A percentile compares a stretch with the other conserved stretches of the same genome.
phyloP scores from a whole-genome alignment of 2,797 vertebrate species.

The Hapalemur alaotrensis region DNA sequence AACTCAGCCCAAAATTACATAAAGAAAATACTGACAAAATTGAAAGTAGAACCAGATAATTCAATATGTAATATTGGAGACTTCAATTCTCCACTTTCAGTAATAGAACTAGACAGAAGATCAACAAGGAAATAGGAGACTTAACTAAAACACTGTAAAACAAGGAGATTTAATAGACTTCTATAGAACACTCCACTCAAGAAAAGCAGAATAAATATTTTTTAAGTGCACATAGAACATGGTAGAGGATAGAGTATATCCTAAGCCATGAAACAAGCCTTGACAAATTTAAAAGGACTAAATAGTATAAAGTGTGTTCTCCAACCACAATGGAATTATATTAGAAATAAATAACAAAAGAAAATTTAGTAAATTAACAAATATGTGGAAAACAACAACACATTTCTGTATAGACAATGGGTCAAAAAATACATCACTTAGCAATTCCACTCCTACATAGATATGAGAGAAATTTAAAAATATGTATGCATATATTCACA shows the following conservation, averaged over 20 bases:
- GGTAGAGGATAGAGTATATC: neutral
- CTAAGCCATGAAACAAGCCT: neutral
- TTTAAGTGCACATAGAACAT: neutral
- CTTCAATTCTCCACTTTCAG: neutral
- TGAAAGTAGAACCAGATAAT: neutral
- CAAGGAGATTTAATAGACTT: neutral
- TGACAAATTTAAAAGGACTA: neutral
- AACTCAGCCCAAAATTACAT: neutral
- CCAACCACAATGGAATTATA: neutral
- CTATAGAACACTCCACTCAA: neutral
- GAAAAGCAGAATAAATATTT: neutral
- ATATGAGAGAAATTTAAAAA: neutral
- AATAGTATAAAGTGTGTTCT: neutral
- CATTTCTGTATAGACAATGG: neutral
- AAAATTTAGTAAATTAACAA: neutral
- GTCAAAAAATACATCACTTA: neutral
- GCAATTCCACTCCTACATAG: neutral
- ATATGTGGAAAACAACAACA: neutral
- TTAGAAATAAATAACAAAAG: neutral
- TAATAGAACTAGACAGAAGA: neutral
- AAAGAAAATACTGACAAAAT: neutral
- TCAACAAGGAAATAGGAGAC: neutral
- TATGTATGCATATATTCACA: neutral
- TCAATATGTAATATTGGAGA: neutral
- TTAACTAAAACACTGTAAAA: neutral